Conservation (phyloP, 2,797 vertebrate species). For the Premnoplex brunnescens region DNA sequence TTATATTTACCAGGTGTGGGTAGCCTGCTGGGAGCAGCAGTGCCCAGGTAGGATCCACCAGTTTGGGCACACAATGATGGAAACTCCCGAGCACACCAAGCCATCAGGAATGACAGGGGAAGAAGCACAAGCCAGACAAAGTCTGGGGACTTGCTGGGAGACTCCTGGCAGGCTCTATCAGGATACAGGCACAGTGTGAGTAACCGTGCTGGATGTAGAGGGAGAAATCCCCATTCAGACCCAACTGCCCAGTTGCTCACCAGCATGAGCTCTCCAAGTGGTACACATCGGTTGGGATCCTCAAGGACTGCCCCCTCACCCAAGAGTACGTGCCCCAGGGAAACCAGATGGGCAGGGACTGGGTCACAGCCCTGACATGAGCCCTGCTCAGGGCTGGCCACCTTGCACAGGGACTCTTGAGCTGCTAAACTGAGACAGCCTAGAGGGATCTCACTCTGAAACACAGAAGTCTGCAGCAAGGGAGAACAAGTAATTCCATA, state of each 20-base stretch:
- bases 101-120: not conserved
- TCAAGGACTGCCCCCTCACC: not conserved
- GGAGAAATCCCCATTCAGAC: not conserved
- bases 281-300: not conserved
- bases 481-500: not conserved
- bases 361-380: fast-evolving
- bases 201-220: fast-evolving
- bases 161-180: fast-evolving
- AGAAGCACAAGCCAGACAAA: not conserved
- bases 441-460: not conserved
- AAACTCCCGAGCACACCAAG: not conserved
- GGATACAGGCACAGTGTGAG: not conserved
- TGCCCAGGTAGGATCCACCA: not conserved
- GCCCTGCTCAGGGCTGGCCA: fast-evolving
- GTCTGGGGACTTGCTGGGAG: not conserved
- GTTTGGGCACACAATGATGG: not conserved
- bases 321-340: not conserved
- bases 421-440: fast-evolving
- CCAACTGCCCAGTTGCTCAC: not conserved
- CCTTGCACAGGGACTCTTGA: not conserved
- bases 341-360: not conserved
- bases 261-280: not conserved
- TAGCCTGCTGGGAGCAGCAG: not conserved
- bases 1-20: too few species aligned
- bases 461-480: not conserved